A percentile compares a stretch with the other conserved stretches of the same genome.
Conservation (phyloP, 2,113 vertebrate genomes). For the Picathartes gymnocephalus region DNA sequence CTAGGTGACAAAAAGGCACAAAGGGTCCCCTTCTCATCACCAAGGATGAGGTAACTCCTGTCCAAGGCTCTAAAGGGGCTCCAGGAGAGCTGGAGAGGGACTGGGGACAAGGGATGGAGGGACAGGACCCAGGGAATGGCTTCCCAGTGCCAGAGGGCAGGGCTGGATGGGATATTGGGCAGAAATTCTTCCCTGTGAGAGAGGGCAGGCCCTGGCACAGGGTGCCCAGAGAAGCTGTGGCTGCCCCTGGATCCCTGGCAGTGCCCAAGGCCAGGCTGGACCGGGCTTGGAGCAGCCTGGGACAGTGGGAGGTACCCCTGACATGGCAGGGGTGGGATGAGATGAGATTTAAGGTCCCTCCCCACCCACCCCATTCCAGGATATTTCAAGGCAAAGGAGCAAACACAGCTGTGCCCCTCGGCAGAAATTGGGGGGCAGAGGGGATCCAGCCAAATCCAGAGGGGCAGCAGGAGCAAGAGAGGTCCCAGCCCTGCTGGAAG, state of each 20-base stretch:
- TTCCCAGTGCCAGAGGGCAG: not conserved
- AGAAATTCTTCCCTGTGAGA: rapidly evolving
- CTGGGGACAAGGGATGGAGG: rapidly evolving
- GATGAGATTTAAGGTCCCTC: not conserved
- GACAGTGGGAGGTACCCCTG: not conserved
- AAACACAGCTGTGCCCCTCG: not conserved
- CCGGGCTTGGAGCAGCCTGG: rapidly evolving
- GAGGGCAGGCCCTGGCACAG: not conserved
- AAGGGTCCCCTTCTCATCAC: not conserved
- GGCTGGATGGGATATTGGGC: not conserved
- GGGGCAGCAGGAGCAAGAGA: not conserved
- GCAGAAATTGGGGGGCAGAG: not conserved
- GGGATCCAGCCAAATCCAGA: not conserved
- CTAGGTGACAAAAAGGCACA: not conserved
- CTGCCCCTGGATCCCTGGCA: not conserved
- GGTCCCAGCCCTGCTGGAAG: not conserved
- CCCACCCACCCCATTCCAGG: not conserved
- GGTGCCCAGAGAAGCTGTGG: not conserved
- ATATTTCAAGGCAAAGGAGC: not conserved
- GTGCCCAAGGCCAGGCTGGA: not conserved
- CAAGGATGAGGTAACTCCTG: not conserved
- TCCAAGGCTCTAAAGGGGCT: not conserved
- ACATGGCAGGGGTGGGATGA: not conserved
- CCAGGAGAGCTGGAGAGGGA: not conserved
- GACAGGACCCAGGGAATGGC: not conserved